Percentiles rank a stretch among this genome's conserved stretches.
phyloP scores from a whole-genome alignment of 2,888 invertebrate genomes.

The Drosophila kuntzei region DNA sequence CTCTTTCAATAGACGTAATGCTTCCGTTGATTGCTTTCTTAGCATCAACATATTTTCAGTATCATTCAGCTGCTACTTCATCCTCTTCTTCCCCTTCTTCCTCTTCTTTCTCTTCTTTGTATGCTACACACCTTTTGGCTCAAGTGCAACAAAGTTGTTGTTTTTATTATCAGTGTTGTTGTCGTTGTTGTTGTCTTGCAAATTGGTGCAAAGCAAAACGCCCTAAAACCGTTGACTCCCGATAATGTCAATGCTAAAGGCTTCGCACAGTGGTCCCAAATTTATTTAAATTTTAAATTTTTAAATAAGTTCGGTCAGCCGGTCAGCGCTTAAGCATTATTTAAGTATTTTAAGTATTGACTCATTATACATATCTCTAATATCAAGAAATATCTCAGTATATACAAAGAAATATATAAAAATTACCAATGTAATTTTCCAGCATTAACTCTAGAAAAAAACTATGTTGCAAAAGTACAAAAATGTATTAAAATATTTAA shows the following conservation, averaged over 20 bases:
- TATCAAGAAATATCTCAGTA: no score
- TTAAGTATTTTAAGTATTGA: no score
- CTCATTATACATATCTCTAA: no score
- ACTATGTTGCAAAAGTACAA: no score
- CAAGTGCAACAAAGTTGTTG: slow-evolving; percentile 8
- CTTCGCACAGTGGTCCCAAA: not conserved
- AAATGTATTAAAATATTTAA: no score
- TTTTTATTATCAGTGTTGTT: no score
- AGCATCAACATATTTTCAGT: slow-evolving; percentile 8
- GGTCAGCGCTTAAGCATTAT: no score
- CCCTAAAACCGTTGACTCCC: slow-evolving; percentile 15
- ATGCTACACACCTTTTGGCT: slow-evolving; percentile 1
- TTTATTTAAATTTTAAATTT: no score
- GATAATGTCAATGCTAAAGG: slow-evolving; percentile 12
- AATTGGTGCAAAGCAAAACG: slow-evolving; percentile 23
- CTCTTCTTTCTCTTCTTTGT: not conserved
- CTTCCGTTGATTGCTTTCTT: slow-evolving; percentile 22
- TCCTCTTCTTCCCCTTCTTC: not conserved
- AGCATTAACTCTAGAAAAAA: no score
- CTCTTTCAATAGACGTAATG: not conserved
- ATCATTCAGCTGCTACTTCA: not conserved
- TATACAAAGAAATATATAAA: no score
- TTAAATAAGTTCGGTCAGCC: no score
- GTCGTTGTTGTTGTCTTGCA: slow-evolving; percentile 4
- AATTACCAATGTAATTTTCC: no score